These are phyloP conservation scores for Tenthredo amoena DNA, from an alignment of 2,888 invertebrate species.

Conservation along the genomic window DNA sequence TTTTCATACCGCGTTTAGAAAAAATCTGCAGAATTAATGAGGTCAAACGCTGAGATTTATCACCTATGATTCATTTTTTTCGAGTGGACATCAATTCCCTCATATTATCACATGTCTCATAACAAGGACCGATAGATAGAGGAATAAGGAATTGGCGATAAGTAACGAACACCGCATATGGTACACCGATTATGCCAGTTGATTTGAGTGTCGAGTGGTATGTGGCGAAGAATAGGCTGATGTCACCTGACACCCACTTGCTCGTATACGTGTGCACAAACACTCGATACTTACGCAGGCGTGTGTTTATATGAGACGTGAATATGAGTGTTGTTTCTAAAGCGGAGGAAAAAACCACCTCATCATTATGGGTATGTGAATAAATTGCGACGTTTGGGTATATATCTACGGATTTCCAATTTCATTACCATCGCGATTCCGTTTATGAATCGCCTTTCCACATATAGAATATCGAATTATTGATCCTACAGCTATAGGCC, in stretches of 20 bases:
- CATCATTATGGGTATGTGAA: background rate
- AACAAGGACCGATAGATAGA: background rate
- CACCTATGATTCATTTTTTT: too few species aligned
- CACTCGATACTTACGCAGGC: background rate
- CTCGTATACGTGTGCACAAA: constrained; percentile 3
- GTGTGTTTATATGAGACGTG: background rate
- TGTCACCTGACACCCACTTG: constrained; percentile 32
- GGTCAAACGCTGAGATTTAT: too few species aligned
- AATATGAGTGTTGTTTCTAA: background rate
- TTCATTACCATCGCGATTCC: too few species aligned
- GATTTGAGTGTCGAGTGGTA: background rate
- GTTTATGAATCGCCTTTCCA: too few species aligned
- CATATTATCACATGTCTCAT: background rate
- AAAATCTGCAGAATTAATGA: too few species aligned
- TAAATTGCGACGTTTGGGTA: background rate
- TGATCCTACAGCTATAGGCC: too few species aligned
- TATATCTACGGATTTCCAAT: too few species aligned
- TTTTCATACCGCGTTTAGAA: too few species aligned
- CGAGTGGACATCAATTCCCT: background rate
- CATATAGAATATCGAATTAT: too few species aligned
- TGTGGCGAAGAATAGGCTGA: constrained; percentile 14
- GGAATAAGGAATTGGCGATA: background rate
- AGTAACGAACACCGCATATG: background rate
- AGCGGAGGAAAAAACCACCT: background rate
- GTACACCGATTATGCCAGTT: background rate